phyloP scores from a whole-genome alignment of 2,888 invertebrate species.

The Boloria euphrosyne region DNA sequence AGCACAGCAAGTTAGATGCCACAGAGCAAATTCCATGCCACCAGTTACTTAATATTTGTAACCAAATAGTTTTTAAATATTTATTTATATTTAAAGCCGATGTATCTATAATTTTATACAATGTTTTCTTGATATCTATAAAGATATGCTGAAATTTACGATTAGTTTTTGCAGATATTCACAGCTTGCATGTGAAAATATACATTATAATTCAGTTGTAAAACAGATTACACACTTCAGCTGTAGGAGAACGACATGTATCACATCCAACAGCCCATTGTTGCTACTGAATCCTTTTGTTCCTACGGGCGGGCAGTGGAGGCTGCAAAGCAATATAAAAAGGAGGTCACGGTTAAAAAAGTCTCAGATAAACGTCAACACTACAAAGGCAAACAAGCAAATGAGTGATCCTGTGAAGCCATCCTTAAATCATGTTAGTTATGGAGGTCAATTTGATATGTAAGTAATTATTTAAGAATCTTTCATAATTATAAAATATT shows the following conservation, averaged over 20 bases:
- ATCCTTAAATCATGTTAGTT: constrained; percentile 55
- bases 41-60: constrained; percentile 42
- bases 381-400: constrained; percentile 49
- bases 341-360: constrained; percentile 53
- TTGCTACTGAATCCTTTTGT: constrained; percentile 42
- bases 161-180: constrained; percentile 76
- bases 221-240: constrained; percentile 57
- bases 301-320: constrained; percentile 47
- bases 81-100: constrained; percentile 41
- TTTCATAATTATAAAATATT: not conserved
- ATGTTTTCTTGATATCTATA: constrained; percentile 49
- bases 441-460: constrained; percentile 65
- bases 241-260: constrained; percentile 58
- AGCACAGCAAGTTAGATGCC: constrained; percentile 54
- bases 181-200: constrained; percentile 61
- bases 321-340: constrained; percentile 52
- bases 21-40: constrained; percentile 73
- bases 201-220: constrained; percentile 54
- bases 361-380: constrained; percentile 52
- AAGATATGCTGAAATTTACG: constrained; percentile 78
- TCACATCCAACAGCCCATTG: constrained; percentile 45
- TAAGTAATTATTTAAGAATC: constrained; percentile 49
- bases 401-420: constrained; percentile 67
- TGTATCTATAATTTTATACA: constrained; percentile 54
- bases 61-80: constrained; percentile 44